Percentiles rank a stretch among this genome's conserved stretches.
Evolutionary conservation across 2,113 vertebrate species (phyloP).

Genomic region (Mustela lutreola): DNA sequence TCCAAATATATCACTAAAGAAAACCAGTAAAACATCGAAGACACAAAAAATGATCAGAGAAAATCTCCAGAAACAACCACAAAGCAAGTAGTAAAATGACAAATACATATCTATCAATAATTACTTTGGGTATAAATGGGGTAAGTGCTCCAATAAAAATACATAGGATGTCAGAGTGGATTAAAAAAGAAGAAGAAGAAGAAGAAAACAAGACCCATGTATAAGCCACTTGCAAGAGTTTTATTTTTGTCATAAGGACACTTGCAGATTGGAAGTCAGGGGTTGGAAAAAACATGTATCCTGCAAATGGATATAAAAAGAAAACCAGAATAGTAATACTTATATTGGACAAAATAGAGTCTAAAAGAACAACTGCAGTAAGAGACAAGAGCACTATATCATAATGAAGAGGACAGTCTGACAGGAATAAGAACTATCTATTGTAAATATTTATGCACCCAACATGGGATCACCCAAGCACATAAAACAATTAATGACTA

Average conservation of each 20-base stretch:
- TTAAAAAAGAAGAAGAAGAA: no score
- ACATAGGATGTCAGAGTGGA: no score
- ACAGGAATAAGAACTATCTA: neutral
- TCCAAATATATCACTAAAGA: neutral
- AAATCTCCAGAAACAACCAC: no score
- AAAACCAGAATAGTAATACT: neutral
- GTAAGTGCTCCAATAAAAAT: neutral
- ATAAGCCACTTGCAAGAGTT: neutral
- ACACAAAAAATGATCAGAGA: neutral
- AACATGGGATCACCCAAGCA: neutral
- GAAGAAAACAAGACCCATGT: no score
- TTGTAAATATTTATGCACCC: neutral
- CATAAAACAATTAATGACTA: neutral
- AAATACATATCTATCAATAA: neutral
- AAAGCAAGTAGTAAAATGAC: neutral
- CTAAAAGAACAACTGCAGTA: neutral
- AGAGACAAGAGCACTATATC: neutral
- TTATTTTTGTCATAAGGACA: neutral
- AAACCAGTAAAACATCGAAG: neutral
- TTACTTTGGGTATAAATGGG: neutral
- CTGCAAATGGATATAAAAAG: neutral
- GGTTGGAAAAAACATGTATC: neutral
- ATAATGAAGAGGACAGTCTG: neutral
- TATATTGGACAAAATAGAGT: neutral
- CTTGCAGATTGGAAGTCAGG: neutral